Conservation (phyloP, 1,140 invertebrate species). For the Maconellicoccus hirsutus region DNA sequence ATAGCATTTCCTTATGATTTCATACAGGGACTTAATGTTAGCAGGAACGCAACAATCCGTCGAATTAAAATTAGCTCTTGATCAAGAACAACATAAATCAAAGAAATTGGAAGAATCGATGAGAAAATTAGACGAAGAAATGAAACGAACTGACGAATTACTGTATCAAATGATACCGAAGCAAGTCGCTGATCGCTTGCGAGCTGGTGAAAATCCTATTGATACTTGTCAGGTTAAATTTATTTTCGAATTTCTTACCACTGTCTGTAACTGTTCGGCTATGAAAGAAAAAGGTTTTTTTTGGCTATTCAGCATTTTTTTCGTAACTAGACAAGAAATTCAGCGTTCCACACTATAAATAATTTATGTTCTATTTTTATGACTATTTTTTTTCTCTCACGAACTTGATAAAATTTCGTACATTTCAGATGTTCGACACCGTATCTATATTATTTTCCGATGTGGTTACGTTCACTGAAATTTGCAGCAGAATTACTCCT, state of each 20-base stretch:
- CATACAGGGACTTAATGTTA: constrained; percentile 75
- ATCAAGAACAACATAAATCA: constrained; percentile 93
- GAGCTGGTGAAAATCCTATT: constrained; percentile 84
- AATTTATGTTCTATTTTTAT: no score
- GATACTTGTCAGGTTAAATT: constrained; percentile 81
- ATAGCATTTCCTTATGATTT: constrained; percentile 1
- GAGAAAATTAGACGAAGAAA: constrained; percentile 88
- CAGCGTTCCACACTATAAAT: no score
- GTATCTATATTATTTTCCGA: constrained; percentile 94
- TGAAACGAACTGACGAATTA: constrained; percentile 87
- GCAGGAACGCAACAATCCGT: constrained; percentile 95
- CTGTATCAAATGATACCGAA: constrained; percentile 98
- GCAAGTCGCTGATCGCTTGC: constrained; percentile 80
- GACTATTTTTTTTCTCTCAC: no score
- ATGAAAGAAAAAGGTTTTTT: no score
- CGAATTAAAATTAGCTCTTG: constrained; percentile 85
- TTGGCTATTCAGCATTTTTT: no score
- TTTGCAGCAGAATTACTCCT: constrained; percentile 85
- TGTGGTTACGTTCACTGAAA: constrained; percentile 92
- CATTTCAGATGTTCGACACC: constrained; percentile 80
- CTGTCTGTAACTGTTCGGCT: no score
- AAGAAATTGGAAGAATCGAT: constrained; percentile 94
- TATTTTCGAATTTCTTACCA: no score
- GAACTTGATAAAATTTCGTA: no score
- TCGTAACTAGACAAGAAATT: no score